Base-by-base conservation (phyloP, 2,888 invertebrate genomes). In the Himalopsyche anomala region DNA sequence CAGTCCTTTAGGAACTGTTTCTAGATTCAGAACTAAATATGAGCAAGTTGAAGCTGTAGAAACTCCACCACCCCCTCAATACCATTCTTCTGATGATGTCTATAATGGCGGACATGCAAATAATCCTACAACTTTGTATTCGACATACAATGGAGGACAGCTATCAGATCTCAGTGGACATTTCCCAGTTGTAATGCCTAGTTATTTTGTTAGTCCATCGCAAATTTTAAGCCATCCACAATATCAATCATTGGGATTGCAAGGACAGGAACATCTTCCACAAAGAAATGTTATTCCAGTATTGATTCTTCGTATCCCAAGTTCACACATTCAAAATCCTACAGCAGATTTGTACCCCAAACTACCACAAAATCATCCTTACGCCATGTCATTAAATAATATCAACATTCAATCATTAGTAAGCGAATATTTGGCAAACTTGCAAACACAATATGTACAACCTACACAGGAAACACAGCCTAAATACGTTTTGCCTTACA, bases 401-500 rank as follows among this genome's bases (percentile, higher is more conserved):
- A 91, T 94, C 0, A 94, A 94, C 89, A 90, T 95, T 51, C 94
- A 94, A 91, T 91, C 92, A 36, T 90, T 94, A 51, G 92, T 95
- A 0, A 92, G 92, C 87, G 92, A 93, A 88, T 94, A 94, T 89
- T 92, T 94, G 80, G 90, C 91, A 11, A 91, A 91, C 82, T 51
- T 88, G 88, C 92, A 92, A 5, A 92, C 92, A 84, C 92, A 92
- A 89, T 90, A 92, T 36, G 92, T 91, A 91, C 55, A 82, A 40
- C 56, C 82, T 3, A 56, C 82, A 12, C 55, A 82, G 40, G 82
- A 55, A 9, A 38, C 82, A 40, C 55, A 82, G 2, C 79, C 83
- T 15, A 69, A 45, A 79, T 38, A 69, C 36, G 51, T 83, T 19
- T 28, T 69, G 8, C 82, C 74, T 4, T 74, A 74, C 38, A 38